A percentile compares a stretch with the other conserved stretches of the same genome.
phyloP scores from a whole-genome alignment of 2,888 invertebrate species.

The Drosophila incognita region DNA sequence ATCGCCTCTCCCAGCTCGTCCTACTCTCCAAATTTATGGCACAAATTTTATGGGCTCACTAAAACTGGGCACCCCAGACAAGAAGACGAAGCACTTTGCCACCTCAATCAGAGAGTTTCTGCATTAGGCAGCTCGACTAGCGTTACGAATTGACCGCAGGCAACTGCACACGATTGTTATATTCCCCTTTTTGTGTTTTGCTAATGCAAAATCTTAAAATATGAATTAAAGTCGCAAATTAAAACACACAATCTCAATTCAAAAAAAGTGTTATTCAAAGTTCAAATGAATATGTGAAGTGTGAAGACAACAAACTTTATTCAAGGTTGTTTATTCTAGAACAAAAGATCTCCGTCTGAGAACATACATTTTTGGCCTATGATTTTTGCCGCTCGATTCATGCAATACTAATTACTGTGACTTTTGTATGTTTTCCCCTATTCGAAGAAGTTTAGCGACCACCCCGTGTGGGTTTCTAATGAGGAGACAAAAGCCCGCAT shows the following conservation, averaged over 20 bases:
- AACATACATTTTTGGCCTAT: not conserved
- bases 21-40: slow-evolving; percentile 50
- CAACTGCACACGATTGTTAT: slow-evolving; percentile 17
- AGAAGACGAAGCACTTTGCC: slow-evolving; percentile 33
- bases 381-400: slow-evolving; percentile 2
- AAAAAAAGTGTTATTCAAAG: not conserved
- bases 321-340: not conserved
- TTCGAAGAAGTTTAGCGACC: slow-evolving; percentile 53
- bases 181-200: slow-evolving; percentile 7
- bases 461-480: slow-evolving; percentile 56
- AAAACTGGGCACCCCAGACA: slow-evolving; percentile 8
- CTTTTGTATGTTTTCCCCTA: slow-evolving; percentile 52
- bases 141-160: slow-evolving; percentile 36
- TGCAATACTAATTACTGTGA: slow-evolving; percentile 61
- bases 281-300: not conserved
- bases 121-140: slow-evolving; percentile 4
- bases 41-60: slow-evolving; percentile 39
- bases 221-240: not conserved
- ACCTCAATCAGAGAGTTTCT: slow-evolving; percentile 25
- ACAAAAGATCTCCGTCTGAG: not conserved
- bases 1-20: slow-evolving; percentile 43
- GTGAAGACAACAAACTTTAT: not conserved
- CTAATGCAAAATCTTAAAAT: not conserved
- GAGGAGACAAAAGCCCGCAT: slow-evolving; percentile 62
- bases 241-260: not conserved